Conservation (phyloP, 2,888 invertebrate species). For the Lycophotia porphyrea region DNA sequence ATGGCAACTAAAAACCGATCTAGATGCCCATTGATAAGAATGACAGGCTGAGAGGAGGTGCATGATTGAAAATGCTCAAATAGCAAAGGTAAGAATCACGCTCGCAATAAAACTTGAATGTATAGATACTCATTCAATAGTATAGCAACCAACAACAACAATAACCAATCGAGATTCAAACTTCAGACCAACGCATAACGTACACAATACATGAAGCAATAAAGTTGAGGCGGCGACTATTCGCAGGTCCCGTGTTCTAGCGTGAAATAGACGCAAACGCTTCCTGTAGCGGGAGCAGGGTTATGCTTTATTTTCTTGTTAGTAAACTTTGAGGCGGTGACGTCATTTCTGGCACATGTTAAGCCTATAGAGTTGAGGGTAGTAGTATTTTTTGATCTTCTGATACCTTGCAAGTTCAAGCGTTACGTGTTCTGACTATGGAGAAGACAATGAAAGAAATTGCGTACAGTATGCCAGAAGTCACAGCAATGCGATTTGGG, state of each 20-base stretch:
- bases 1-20: not conserved
- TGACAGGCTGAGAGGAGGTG: too few species aligned
- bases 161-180: constrained; percentile 18
- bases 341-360: constrained; percentile 67
- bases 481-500: not conserved
- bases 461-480: not conserved
- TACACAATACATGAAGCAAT: constrained; percentile 43
- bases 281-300: constrained; percentile 77
- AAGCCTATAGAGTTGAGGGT: constrained; percentile 30
- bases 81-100: not conserved
- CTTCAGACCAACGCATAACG: constrained; percentile 18
- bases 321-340: constrained; percentile 76
- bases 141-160: not conserved
- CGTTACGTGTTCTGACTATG: not conserved
- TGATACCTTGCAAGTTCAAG: not conserved
- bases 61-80: not conserved
- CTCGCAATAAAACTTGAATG: not conserved
- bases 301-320: constrained; percentile 84
- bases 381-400: not conserved
- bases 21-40: too few species aligned
- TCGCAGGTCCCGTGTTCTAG: constrained; percentile 61
- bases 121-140: not conserved
- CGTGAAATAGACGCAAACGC: constrained; percentile 79
- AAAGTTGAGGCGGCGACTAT: constrained; percentile 41
- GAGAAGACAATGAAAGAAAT: not conserved